These are phyloP conservation scores for Pherbina coryleti DNA, from an alignment of 2,888 invertebrate genomes.

Conservation along the genomic window DNA sequence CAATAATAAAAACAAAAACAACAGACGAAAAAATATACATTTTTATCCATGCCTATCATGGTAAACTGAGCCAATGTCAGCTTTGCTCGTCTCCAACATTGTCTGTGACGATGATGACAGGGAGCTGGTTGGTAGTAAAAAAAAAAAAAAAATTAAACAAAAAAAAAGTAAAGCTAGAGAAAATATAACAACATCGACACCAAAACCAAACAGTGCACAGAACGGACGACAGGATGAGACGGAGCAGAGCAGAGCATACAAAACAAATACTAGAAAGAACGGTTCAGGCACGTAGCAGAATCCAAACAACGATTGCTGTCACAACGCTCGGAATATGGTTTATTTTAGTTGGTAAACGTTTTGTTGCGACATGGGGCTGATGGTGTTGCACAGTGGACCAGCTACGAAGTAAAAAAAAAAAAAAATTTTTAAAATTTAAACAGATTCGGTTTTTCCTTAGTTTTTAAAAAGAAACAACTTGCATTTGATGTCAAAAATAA, in stretches of 20 bases:
- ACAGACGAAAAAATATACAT: slow-evolving; percentile 22
- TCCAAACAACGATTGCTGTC: slow-evolving; percentile 49
- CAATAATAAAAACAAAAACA: neutral
- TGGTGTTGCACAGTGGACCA: neutral
- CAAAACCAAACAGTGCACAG: neutral
- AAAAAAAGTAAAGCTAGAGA: slow-evolving; percentile 26
- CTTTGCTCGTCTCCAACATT: slow-evolving; percentile 42
- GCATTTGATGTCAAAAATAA: too few species aligned
- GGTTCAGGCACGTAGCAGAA: slow-evolving; percentile 59
- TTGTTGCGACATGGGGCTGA: neutral
- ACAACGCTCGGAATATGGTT: slow-evolving; percentile 24
- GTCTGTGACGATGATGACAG: slow-evolving; percentile 46
- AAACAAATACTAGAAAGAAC: slow-evolving; percentile 58
- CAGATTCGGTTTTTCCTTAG: too few species aligned
- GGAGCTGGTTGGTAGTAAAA: slow-evolving; percentile 41
- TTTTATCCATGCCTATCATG: slow-evolving; percentile 46
- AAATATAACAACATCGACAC: slow-evolving; percentile 39
- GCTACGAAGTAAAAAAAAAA: too few species aligned
- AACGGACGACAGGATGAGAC: neutral
- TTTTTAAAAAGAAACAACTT: too few species aligned
- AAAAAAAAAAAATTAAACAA: slow-evolving; percentile 48
- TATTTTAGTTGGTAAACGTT: slow-evolving; percentile 10
- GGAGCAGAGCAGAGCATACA: slow-evolving; percentile 45
- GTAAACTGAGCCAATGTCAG: slow-evolving; percentile 47
- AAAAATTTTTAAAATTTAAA: too few species aligned